Conservation (phyloP, 1,140 invertebrate genomes). For the Rhyacophila brunnea region DNA sequence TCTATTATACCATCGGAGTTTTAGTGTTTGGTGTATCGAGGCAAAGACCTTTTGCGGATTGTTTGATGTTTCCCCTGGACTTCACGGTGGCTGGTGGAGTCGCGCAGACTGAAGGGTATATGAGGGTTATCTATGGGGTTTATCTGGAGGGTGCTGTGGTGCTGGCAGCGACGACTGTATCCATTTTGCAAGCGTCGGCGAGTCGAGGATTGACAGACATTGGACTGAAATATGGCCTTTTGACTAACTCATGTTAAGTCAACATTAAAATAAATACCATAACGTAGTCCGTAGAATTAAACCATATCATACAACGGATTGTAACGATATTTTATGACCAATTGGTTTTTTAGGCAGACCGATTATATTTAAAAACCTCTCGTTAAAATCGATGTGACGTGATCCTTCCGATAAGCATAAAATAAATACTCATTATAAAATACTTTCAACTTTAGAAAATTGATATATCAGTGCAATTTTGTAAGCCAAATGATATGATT, state of each 20-base stretch:
- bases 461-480: too few relatives aligned
- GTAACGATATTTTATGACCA: too few relatives aligned
- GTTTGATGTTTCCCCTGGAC: constrained; percentile 65
- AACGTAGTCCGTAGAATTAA: too few relatives aligned
- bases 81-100: constrained; percentile 69
- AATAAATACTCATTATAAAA: too few relatives aligned
- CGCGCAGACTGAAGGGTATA: constrained; percentile 56
- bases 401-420: too few relatives aligned
- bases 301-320: too few relatives aligned
- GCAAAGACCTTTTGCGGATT: constrained; percentile 53
- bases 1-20: constrained; percentile 62
- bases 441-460: too few relatives aligned
- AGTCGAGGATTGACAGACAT: constrained; percentile 27
- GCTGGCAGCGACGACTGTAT: constrained; percentile 59
- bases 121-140: constrained; percentile 63
- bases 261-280: too few relatives aligned
- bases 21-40: constrained; percentile 61
- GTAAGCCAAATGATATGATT: too few relatives aligned
- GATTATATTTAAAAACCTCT: too few relatives aligned
- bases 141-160: constrained; percentile 68
- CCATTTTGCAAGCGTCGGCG: constrained; percentile 58
- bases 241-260: constrained; percentile 31
- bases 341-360: too few relatives aligned
- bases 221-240: constrained; percentile 25
- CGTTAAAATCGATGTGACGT: too few relatives aligned